Evolutionary conservation across 2,113 vertebrate species (phyloP).

Genomic region (Penelope pileata): DNA sequence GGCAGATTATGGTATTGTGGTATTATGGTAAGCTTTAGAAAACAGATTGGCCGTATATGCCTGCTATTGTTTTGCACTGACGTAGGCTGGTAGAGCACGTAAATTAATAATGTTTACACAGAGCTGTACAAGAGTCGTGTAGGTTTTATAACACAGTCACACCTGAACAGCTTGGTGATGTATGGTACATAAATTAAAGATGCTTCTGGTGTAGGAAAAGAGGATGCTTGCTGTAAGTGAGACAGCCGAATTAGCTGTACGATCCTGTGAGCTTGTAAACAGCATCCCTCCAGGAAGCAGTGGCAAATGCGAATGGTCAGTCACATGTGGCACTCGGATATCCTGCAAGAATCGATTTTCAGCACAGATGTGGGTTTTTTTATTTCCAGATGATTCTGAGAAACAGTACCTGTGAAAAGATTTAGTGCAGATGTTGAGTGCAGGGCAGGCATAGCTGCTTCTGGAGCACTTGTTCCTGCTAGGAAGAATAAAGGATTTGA

Average conservation of each 20-base stretch:
- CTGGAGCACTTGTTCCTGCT: background rate
- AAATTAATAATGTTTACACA: conserved; percentile 36
- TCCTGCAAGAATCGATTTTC: background rate
- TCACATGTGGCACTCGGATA: background rate
- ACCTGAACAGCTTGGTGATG: conserved; percentile 29
- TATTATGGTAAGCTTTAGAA: conserved; percentile 5
- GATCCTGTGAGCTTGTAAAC: background rate
- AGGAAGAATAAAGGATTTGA: background rate
- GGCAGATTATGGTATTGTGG: background rate
- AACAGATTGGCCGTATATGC: background rate
- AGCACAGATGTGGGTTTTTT: background rate
- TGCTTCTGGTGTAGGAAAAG: conserved; percentile 19
- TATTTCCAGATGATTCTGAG: background rate
- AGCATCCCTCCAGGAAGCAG: background rate
- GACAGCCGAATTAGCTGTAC: background rate
- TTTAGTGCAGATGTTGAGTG: background rate
- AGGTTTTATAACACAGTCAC: conserved; percentile 29
- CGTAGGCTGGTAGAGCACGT: background rate
- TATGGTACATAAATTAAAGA: conserved; percentile 7
- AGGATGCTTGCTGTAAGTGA: conserved; percentile 1
- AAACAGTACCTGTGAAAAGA: background rate
- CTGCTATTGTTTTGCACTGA: conserved; percentile 29
- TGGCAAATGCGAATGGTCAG: background rate
- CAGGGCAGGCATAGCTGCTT: background rate
- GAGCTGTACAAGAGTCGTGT: background rate